Base-by-base conservation (phyloP, 2,797 vertebrate species). In the Lacerta agilis region DNA sequence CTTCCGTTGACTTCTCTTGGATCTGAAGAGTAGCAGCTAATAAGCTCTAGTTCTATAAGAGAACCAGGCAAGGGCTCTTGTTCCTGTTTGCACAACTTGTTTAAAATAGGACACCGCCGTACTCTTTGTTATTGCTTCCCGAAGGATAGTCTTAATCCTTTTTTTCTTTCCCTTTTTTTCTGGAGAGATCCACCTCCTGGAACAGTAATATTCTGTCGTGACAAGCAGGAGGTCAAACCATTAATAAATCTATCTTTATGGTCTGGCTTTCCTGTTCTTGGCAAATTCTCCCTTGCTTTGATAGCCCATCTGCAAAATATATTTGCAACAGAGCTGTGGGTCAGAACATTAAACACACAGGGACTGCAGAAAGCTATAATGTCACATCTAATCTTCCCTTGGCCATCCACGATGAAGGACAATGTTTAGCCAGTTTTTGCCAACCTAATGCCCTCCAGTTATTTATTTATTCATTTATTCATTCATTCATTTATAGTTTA, bases 171-270 rank as follows among this genome's bases (percentile, higher is more conserved):
- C 49, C 13, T 1, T 55, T 55, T 82, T 3, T 83, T 36, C 4
- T 36, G 75, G 83, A 88, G 90, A 83, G 27, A 4, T 27, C 91
- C 86, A 89, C 81, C 93, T 93, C 88, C 89, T 69, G 43, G 91
- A 66, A 61, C 90, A 89, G 83, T 83, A 86, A 93, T 93, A 92
- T 83, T 87, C 89, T 89, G 91, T 90, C 88, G 88, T 88, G 92
- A 91, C 89, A 93, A 91, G 87, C 27, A 23, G 0, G 82, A 92
- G 90, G 89, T 67, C 89, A 94, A 89, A 58, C 69, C 77, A 92
- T 94, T 91, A 94, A 93, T 92, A 95, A 93, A 95, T 91, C 49
- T 93, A 88, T 79, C 77, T 6, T 87, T 92, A 79, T 88, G 90
- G 80, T 86, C 88, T 89, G 87, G 90, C 92, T 91, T 92, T 87